Conservation (phyloP, 2,888 invertebrate genomes). For the Phyllotreta cruciferae region DNA sequence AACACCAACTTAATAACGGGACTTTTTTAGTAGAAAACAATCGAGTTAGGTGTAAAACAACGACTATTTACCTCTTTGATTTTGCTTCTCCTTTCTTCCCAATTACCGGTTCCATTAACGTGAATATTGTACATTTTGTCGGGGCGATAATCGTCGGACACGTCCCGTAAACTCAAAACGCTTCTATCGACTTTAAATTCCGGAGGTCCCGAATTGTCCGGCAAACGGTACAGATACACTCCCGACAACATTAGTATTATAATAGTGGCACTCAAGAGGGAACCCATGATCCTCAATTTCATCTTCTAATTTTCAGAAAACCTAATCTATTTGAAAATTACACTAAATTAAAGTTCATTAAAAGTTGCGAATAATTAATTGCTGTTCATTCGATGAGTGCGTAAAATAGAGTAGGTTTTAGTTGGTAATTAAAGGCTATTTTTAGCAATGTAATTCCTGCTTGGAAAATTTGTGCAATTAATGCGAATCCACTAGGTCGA, state of each 20-base stretch:
- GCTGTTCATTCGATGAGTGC: no score
- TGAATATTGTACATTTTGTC: constrained; percentile 23
- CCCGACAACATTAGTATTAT: constrained; percentile 7
- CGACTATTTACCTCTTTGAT: constrained; percentile 55
- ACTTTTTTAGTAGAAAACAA: no score
- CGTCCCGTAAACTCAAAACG: no score
- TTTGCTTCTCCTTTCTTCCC: constrained; percentile 57
- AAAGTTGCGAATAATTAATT: not conserved
- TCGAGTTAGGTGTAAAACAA: no score
- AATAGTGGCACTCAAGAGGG: not conserved
- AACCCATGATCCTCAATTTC: not conserved
- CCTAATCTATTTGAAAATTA: not conserved
- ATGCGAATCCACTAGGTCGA: no score
- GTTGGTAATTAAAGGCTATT: no score
- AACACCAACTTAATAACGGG: no score
- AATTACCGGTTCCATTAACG: constrained; percentile 28
- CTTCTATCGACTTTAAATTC: no score
- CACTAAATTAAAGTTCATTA: not conserved
- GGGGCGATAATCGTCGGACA: not conserved
- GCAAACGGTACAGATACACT: constrained; percentile 11
- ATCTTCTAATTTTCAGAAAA: not conserved
- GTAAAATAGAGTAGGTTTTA: no score
- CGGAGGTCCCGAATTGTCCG: not conserved
- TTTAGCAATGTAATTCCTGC: no score
- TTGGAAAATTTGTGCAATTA: no score